Percentiles rank a stretch among this genome's conserved stretches.
Conservation (phyloP, 23 tunicate species). For the Pegea sp. region DNA sequence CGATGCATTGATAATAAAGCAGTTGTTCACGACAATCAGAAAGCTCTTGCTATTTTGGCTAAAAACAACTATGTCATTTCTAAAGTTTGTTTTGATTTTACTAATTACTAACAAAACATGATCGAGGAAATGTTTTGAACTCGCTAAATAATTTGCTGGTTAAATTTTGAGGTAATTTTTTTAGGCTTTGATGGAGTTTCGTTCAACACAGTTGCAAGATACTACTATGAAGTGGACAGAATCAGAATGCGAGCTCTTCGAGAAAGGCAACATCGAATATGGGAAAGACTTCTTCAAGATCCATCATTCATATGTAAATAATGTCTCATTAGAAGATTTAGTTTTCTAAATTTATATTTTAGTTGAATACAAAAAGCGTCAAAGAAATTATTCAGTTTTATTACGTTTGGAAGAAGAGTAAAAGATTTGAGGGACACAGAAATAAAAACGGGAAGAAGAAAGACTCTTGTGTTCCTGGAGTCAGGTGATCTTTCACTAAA, state of each 20-base stretch:
- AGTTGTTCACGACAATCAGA: too few species aligned
- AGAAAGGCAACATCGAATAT: slow-evolving; percentile 33
- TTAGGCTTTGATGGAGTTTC: too few species aligned
- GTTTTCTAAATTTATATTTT: background rate
- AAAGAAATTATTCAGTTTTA: slow-evolving; percentile 74
- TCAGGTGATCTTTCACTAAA: slow-evolving; percentile 21
- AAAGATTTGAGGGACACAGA: slow-evolving; percentile 51
- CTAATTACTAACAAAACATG: too few species aligned
- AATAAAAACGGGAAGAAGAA: slow-evolving; percentile 66
- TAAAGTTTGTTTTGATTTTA: too few species aligned
- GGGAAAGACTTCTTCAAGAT: slow-evolving; percentile 70
- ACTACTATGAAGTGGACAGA: too few species aligned
- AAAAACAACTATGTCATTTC: too few species aligned
- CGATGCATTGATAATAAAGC: too few species aligned
- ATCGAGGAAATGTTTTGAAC: too few species aligned
- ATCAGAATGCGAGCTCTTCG: slow-evolving; percentile 57
- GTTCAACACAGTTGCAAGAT: too few species aligned
- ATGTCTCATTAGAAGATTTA: background rate
- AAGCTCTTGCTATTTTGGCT: too few species aligned
- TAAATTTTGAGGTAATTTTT: too few species aligned
- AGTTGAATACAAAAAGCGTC: slow-evolving; percentile 49
- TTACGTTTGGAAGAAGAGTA: slow-evolving; percentile 82
- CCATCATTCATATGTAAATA: slow-evolving; percentile 37
- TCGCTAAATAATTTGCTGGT: too few species aligned
- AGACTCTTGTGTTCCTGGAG: slow-evolving; percentile 40